These are phyloP conservation scores for Hyalella azteca DNA, from an alignment of 2,888 invertebrate genomes.

Conservation along the genomic window DNA sequence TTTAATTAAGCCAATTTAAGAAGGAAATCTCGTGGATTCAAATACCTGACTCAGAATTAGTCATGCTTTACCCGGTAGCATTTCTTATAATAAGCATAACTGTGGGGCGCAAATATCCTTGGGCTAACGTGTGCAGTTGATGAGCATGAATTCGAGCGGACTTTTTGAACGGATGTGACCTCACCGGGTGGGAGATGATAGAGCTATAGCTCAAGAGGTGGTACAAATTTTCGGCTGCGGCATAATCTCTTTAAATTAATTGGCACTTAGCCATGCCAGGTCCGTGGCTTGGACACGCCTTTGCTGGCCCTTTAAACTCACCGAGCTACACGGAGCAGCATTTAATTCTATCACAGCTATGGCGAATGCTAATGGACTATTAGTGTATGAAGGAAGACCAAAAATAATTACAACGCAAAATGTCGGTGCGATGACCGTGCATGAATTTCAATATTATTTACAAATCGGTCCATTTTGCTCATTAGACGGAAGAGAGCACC, in stretches of 20 bases:
- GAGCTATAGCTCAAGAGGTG: slow-evolving; percentile 11
- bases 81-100: no score
- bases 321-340: neutral
- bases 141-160: slow-evolving; percentile 4
- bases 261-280: neutral
- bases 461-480: no score
- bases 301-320: neutral
- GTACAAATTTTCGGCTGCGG: neutral
- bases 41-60: no score
- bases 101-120: no score
- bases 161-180: neutral
- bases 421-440: no score
- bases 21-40: no score
- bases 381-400: neutral
- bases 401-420: no score
- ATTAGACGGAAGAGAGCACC: no score
- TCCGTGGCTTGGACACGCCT: neutral
- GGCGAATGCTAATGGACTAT: slow-evolving; percentile 32
- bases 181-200: slow-evolving; percentile 29
- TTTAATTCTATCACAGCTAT: neutral
- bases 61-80: no score
- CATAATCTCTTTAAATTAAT: slow-evolving; percentile 27
- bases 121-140: no score
- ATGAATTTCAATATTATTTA: no score
- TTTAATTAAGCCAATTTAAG: no score